Evolutionary conservation across 1,140 invertebrate species (phyloP).

Genomic region (Polyergus mexicanus): DNA sequence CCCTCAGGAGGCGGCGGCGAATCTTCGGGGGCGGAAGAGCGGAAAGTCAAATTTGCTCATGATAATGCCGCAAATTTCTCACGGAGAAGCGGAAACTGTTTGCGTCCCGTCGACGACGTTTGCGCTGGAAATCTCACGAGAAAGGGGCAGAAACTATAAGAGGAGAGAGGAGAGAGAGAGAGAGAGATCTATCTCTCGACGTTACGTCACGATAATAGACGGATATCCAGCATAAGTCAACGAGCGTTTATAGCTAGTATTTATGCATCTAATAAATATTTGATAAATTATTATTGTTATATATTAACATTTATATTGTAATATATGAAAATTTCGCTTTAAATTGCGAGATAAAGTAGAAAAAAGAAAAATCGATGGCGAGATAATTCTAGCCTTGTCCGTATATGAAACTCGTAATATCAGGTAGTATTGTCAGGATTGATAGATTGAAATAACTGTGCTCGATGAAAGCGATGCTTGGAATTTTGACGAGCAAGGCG

Average conservation of each 20-base stretch:
- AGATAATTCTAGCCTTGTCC: not conserved
- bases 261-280: not conserved
- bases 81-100: slow-evolving; percentile 74
- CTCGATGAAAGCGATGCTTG: slow-evolving; percentile 28
- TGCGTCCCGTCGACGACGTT: slow-evolving; percentile 49
- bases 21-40: slow-evolving; percentile 38
- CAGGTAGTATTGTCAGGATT: not conserved
- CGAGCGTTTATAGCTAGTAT: no score
- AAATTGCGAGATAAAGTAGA: not conserved
- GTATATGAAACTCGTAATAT: not conserved
- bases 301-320: not conserved
- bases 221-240: no score
- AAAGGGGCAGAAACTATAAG: slow-evolving; percentile 37
- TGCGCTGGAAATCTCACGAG: slow-evolving; percentile 61
- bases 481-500: slow-evolving; percentile 25
- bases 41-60: slow-evolving; percentile 82
- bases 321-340: not conserved
- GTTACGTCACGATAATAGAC: no score
- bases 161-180: not conserved
- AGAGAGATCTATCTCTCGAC: not conserved
- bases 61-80: slow-evolving; percentile 77
- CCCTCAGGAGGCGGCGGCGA: slow-evolving; percentile 13
- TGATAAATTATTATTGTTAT: not conserved
- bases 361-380: not conserved
- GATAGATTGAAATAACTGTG: slow-evolving; percentile 27